Conservation (phyloP, 2,797 vertebrate species). For the Eleutherodactylus coqui region DNA sequence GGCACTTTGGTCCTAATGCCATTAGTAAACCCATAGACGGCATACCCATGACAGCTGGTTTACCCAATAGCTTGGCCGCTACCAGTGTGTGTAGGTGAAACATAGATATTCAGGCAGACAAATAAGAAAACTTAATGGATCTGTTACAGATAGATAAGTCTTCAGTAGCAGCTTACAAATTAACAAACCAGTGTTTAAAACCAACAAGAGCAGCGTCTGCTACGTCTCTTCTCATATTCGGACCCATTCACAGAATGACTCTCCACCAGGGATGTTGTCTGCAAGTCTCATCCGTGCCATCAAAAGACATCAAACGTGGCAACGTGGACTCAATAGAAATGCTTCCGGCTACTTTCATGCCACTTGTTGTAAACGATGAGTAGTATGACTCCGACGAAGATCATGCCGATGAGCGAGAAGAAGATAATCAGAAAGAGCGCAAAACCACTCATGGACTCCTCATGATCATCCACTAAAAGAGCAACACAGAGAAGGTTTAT, state of each 20-base stretch:
- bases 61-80: background rate
- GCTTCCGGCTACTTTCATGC: constrained; percentile 91
- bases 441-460: constrained; percentile 85
- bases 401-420: constrained; percentile 88
- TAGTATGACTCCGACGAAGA: constrained; percentile 87
- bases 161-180: constrained; percentile 54
- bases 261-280: constrained; percentile 10
- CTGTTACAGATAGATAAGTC: constrained; percentile 40
- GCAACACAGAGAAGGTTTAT: background rate
- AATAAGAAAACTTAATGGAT: constrained; percentile 14
- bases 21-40: background rate
- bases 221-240: background rate
- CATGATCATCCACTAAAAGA: constrained; percentile 71
- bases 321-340: constrained; percentile 86
- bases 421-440: constrained; percentile 90
- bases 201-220: constrained; percentile 24
- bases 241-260: constrained; percentile 49
- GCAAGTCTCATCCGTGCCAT: constrained; percentile 4
- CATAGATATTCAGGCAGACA: background rate
- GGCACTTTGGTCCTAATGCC: background rate
- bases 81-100: background rate
- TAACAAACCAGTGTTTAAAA: constrained; percentile 53
- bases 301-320: no score
- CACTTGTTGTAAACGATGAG: constrained; percentile 92
- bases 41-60: background rate